Evolutionary conservation across 1,140 invertebrate species (phyloP).

Genomic region (Hyphantria cunea): DNA sequence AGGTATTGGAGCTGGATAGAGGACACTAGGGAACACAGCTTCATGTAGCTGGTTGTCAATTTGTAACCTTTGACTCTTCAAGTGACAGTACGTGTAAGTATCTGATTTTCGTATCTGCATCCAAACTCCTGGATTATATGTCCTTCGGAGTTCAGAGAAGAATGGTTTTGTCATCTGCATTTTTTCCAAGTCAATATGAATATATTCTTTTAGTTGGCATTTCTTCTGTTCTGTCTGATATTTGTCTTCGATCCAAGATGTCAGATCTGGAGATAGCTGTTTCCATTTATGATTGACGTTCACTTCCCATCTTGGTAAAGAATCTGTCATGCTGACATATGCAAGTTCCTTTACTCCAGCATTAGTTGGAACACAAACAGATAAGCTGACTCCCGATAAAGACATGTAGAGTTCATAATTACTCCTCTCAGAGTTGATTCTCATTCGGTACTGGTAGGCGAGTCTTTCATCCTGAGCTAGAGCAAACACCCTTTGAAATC

Average conservation of each 20-base stretch:
- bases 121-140: slow-evolving; percentile 90
- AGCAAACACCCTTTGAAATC: slow-evolving; percentile 88
- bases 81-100: slow-evolving; percentile 86
- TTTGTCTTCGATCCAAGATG: slow-evolving; percentile 92
- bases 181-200: slow-evolving; percentile 90
- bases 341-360: slow-evolving; percentile 83
- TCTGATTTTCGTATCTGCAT: slow-evolving; percentile 87
- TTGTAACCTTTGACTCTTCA: slow-evolving; percentile 86
- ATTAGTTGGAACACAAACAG: slow-evolving; percentile 81
- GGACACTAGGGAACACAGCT: slow-evolving; percentile 89
- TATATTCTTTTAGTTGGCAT: slow-evolving; percentile 89
- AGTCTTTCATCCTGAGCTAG: slow-evolving; percentile 91
- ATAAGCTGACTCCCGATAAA: slow-evolving; percentile 87
- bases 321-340: slow-evolving; percentile 85
- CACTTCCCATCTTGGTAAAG: slow-evolving; percentile 90
- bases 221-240: slow-evolving; percentile 86
- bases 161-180: slow-evolving; percentile 95
- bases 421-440: slow-evolving; percentile 87
- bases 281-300: slow-evolving; percentile 91
- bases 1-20: slow-evolving; percentile 83
- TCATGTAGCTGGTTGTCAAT: slow-evolving; percentile 91
- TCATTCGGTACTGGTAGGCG: slow-evolving; percentile 85
- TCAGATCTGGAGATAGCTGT: slow-evolving; percentile 88
- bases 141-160: slow-evolving; percentile 89
- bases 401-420: slow-evolving; percentile 87